Evolutionary conservation across 2,888 invertebrate genomes (phyloP), one percentile per base, ranked within the genome.

Genomic region (Hermodice carunculata): DNA sequence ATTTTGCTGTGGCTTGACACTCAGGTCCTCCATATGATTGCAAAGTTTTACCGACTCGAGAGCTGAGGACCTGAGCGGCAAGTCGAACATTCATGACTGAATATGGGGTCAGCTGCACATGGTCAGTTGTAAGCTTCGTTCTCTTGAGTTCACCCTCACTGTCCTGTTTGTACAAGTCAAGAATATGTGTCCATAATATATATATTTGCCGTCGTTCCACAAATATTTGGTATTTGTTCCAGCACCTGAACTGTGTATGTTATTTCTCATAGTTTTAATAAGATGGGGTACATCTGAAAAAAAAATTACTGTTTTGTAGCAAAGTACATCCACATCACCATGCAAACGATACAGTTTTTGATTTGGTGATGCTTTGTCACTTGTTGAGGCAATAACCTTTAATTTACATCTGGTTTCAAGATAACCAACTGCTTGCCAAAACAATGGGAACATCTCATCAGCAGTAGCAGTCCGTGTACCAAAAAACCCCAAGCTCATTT

Each of bases 331-430:
- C 2, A 4, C 28, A 14, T 11, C 28, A 22, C 53, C 22, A 34
- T 62, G 62, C 28, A 62, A 17, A 1, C 46, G 14, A 28, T 31
- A 44, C 24, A 62, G 40, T 17, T 26, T 1, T 22, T 56, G 54
- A 34, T 62, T 62, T 22, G 62, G 32, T 34, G 62, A 24, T 6
- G 56, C 62, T 24, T 62, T 62, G 56, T 62, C 62, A 46, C 44
- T 46, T 2, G 54, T 54, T 29, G 32, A 14, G 3, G 56, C 40
- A 26, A 62, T 56, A 2, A 62, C 62, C 51, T 63, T 63, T 1
- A 63, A 32, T 11, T 32, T 42, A 37, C 48, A 49, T 1, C 24
- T 6, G 3, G 26, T 24, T 58, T 63, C 63, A 3, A 63, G 40
- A 6, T 29, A 28, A 1, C 31, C 57, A 14, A 63, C 43, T 1